A percentile compares a stretch with the other conserved stretches of the same genome.
Evolutionary conservation across 1,140 invertebrate genomes (phyloP).

Genomic region (Sesamia nonagrioides): DNA sequence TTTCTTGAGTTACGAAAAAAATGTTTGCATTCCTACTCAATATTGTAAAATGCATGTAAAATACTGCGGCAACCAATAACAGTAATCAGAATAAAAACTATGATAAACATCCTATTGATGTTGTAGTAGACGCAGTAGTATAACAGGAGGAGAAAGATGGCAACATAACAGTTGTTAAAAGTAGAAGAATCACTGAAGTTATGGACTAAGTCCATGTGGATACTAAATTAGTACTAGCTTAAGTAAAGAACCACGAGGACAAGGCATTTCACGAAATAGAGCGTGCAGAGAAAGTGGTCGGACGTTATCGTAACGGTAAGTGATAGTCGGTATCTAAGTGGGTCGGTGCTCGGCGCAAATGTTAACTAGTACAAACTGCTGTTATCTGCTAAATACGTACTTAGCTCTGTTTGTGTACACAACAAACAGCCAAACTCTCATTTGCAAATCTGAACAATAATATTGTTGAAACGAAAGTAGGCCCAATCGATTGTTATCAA

Average conservation of each 20-base stretch:
- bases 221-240: neutral
- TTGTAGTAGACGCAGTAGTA: neutral
- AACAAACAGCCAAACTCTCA: conserved; percentile 37
- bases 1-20: neutral
- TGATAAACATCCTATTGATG: neutral
- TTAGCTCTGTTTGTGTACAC: conserved; percentile 65
- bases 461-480: neutral
- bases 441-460: conserved; percentile 38
- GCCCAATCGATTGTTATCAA: conserved; percentile 35
- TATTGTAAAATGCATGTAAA: neutral
- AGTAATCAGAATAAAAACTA: neutral
- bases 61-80: neutral
- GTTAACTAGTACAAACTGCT: conserved; percentile 70
- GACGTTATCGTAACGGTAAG: conserved; percentile 70
- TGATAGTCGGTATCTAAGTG: conserved; percentile 82
- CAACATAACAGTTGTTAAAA: neutral
- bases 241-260: conserved; percentile 41
- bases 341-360: conserved; percentile 68
- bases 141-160: neutral
- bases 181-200: neutral
- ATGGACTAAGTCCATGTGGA: neutral
- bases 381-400: conserved; percentile 61
- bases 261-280: conserved; percentile 56
- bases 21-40: neutral
- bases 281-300: conserved; percentile 66